Percentiles rank a stretch among this genome's conserved stretches.
phyloP scores from a whole-genome alignment of 1,140 invertebrate genomes.

The Trinorchestia longiramus region DNA sequence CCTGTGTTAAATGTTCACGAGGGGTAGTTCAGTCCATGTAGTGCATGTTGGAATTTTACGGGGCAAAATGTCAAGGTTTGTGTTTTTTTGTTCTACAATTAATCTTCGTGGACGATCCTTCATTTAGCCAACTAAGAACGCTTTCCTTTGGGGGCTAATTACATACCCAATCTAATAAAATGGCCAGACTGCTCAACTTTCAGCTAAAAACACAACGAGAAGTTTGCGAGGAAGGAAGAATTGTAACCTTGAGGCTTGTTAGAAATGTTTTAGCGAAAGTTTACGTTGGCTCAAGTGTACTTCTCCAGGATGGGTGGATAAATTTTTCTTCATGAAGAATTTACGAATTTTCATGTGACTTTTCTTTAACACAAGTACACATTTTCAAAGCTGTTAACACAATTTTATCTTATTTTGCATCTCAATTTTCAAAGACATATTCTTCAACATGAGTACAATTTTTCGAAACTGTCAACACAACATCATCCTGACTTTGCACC shows the following conservation, averaged over 20 bases:
- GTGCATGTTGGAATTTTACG: background rate
- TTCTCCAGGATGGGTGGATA: background rate
- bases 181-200: slow-evolving; percentile 6
- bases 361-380: background rate
- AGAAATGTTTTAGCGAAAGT: background rate
- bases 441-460: too few species aligned
- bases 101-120: background rate
- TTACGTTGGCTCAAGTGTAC: background rate
- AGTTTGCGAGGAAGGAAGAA: background rate
- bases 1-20: too few species aligned
- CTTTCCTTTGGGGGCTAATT: background rate
- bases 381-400: background rate
- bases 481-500: too few species aligned
- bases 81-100: background rate
- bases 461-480: too few species aligned
- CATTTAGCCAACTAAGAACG: background rate
- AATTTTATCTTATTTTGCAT: background rate
- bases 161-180: slow-evolving; percentile 1
- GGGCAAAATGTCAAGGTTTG: background rate
- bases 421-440: background rate
- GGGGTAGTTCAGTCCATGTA: too few species aligned
- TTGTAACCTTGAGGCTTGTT: background rate
- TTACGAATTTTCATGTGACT: background rate
- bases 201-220: background rate
- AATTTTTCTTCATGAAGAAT: background rate